Conservation (phyloP, 2,797 vertebrate species). For the Arctocebus calabarensis region DNA sequence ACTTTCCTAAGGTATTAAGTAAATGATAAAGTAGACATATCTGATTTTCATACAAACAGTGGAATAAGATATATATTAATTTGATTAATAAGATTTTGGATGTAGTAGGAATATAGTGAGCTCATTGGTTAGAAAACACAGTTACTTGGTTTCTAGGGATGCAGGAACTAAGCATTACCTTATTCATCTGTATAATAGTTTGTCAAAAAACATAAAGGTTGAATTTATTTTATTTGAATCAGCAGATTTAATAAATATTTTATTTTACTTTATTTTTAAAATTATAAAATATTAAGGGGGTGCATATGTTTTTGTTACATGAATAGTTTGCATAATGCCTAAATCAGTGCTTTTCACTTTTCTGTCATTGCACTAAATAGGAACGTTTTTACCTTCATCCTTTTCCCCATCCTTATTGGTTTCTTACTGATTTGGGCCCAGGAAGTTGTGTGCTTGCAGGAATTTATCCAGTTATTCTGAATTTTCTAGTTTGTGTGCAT, state of each 20-base stretch:
- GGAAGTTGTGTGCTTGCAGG: no score
- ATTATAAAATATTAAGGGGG: no score
- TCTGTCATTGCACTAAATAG: no score
- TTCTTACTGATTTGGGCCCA: no score
- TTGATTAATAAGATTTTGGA: neutral
- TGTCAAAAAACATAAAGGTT: neutral
- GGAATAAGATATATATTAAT: neutral
- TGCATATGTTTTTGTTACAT: no score
- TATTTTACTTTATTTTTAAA: neutral
- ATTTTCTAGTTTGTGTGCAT: no score
- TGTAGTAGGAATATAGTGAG: neutral
- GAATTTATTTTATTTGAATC: slow-evolving; percentile 47
- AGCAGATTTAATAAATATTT: neutral
- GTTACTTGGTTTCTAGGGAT: neutral
- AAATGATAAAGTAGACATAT: neutral
- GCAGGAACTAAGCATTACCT: neutral
- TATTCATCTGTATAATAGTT: neutral
- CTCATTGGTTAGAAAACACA: neutral
- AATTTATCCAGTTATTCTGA: no score
- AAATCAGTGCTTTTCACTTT: no score
- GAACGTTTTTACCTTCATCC: no score
- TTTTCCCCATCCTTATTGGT: no score
- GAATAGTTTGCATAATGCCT: no score
- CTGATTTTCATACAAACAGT: neutral
- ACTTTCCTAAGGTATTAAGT: neutral